phyloP scores from a whole-genome alignment of 2,888 invertebrate species.

The Campopleginae sp. region DNA sequence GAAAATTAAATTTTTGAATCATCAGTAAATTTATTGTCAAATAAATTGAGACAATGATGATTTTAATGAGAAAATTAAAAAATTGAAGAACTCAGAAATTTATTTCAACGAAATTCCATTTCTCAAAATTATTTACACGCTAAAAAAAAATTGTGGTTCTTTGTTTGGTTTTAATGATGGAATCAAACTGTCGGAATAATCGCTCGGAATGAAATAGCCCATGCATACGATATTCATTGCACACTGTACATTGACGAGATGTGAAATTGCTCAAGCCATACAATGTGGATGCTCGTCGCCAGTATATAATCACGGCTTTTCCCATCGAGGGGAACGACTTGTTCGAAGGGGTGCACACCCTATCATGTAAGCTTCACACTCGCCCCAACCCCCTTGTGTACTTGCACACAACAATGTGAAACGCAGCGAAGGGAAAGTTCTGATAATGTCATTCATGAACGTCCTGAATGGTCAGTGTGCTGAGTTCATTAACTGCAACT shows the following conservation, averaged over 20 bases:
- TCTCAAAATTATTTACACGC: neutral
- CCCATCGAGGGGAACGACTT: conserved; percentile 65
- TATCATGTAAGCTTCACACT: conserved; percentile 44
- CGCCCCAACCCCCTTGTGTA: conserved; percentile 24
- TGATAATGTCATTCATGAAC: conserved; percentile 75
- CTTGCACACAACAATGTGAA: conserved; percentile 18
- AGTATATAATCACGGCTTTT: conserved; percentile 68
- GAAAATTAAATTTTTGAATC: too few species aligned
- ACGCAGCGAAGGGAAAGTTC: conserved; percentile 37
- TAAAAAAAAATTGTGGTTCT: neutral
- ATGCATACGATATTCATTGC: conserved; percentile 4
- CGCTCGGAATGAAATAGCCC: neutral
- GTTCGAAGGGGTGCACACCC: conserved; percentile 76
- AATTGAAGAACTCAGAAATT: neutral
- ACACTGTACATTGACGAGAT: conserved; percentile 67
- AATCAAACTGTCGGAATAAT: neutral
- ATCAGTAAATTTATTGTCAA: too few species aligned
- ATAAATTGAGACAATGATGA: too few species aligned
- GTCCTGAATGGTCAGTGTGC: conserved; percentile 50
- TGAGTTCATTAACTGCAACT: conserved; percentile 59
- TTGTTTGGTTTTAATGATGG: neutral
- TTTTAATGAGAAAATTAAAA: too few species aligned
- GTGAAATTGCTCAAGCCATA: conserved; percentile 75
- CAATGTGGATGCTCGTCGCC: conserved; percentile 47
- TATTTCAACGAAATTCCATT: neutral